A percentile compares a stretch with the other conserved stretches of the same genome.
Evolutionary conservation across 2,797 vertebrate species (phyloP).

Genomic region (Aythya fuligula): DNA sequence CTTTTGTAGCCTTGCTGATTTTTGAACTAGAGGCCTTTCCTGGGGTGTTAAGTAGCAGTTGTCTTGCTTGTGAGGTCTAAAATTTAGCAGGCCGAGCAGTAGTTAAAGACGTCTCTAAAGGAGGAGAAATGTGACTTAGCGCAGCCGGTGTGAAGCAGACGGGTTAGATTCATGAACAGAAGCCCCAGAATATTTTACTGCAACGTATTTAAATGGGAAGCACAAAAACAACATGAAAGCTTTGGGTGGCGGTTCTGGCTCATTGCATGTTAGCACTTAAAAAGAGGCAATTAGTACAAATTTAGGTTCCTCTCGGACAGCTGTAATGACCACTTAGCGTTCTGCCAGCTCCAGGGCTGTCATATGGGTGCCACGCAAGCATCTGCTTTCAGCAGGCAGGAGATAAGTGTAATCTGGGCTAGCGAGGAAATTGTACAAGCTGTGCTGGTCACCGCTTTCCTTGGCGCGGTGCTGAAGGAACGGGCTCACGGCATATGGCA

Average conservation of each 20-base stretch:
- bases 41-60: background rate
- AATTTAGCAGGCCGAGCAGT: background rate
- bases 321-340: constrained; percentile 1
- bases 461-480: background rate
- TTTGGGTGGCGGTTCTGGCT: background rate
- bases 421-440: background rate
- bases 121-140: background rate
- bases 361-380: background rate
- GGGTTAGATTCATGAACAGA: background rate
- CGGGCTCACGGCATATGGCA: accelerated
- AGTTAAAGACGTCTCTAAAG: background rate
- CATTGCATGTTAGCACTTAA: background rate
- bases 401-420: background rate
- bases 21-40: background rate
- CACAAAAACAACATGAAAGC: background rate
- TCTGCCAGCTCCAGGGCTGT: background rate
- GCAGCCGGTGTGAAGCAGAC: background rate
- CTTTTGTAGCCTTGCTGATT: background rate
- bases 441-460: accelerated
- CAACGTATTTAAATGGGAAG: background rate
- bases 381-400: background rate
- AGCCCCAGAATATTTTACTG: background rate
- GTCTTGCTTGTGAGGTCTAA: background rate
- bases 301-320: constrained; percentile 34
- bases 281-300: background rate